Evolutionary conservation across 2,113 vertebrate genomes (phyloP), one percentile per base, ranked within the genome.

Genomic region (Oreochromis niloticus): DNA sequence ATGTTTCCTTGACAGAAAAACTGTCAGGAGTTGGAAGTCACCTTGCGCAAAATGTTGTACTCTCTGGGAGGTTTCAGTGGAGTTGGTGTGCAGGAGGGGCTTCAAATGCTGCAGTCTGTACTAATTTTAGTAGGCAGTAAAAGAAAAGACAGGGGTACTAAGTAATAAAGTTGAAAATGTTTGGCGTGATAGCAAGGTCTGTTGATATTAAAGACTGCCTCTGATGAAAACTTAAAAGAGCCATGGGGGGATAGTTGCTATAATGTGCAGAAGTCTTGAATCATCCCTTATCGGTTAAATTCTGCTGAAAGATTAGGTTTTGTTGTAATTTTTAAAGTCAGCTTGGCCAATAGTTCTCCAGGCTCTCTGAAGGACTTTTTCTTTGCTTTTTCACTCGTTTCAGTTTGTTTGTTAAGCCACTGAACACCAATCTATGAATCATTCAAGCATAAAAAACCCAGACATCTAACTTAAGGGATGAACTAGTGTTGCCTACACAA

Each of bases 21-120:
- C 89, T 94, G 93, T 95, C 95, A 95, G 84, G 92, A 93, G 90
- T 82, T 92, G 91, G 95, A 94, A 94, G 93, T 95, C 94, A 95
- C 92, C 91, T 93, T 94, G 88, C 39, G 79, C 79, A 89, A 92
- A 91, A 88, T 48, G 73, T 54, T 93, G 93, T 87, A 86, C 80
- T 90, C 90, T 92, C 85, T 84, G 84, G 85, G 84, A 68, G n/a
- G 50, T 89, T 91, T 91, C 27, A 71, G 34, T 34, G 56, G 56
- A 83, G 82, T 50, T 80, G 80, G 2, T 10, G 46, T 66, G 6
- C 32, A 16, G 12, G 24, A 48, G 34, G 27, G 59, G 36, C 19
- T 39, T 84, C 24, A 87, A 54, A 86, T 9, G 13, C 34, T 61
- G 59, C 61, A 79, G 63, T 80, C 36, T 75, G n/a, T 19, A 41